These are phyloP conservation scores for Mohoua ochrocephala DNA, from an alignment of 2,113 vertebrate species.

Conservation along the genomic window DNA sequence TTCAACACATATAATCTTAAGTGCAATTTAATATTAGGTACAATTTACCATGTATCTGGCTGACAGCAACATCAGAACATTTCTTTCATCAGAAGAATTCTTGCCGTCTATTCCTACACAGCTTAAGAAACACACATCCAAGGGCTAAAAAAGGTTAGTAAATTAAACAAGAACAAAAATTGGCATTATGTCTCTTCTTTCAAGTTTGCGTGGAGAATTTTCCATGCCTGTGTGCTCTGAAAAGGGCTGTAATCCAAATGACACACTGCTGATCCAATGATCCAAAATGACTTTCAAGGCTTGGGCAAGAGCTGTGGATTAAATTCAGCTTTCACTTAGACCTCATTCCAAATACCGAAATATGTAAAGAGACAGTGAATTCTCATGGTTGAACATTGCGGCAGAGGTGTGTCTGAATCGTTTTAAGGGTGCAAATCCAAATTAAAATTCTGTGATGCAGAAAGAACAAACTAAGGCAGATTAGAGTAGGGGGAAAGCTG, in stretches of 20 bases:
- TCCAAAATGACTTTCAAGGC: background rate
- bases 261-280: background rate
- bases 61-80: slow-evolving; percentile 12
- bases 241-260: slow-evolving; percentile 13
- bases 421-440: background rate
- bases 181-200: background rate
- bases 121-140: background rate
- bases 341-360: background rate
- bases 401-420: background rate
- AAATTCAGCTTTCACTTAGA: background rate
- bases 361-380: background rate
- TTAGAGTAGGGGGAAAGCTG: background rate
- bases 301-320: background rate
- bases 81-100: slow-evolving; percentile 43
- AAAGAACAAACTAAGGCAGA: background rate
- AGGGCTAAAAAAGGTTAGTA: background rate
- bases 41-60: background rate
- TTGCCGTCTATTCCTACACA: background rate
- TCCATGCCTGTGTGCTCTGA: background rate
- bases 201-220: slow-evolving; percentile 19
- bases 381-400: background rate
- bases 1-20: slow-evolving; percentile 1
- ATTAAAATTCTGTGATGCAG: background rate
- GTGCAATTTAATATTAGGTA: slow-evolving; percentile 5
- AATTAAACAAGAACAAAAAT: slow-evolving; percentile 43